Evolutionary conservation across 2,888 invertebrate species (phyloP).

Genomic region (Pseudoips prasinana): DNA sequence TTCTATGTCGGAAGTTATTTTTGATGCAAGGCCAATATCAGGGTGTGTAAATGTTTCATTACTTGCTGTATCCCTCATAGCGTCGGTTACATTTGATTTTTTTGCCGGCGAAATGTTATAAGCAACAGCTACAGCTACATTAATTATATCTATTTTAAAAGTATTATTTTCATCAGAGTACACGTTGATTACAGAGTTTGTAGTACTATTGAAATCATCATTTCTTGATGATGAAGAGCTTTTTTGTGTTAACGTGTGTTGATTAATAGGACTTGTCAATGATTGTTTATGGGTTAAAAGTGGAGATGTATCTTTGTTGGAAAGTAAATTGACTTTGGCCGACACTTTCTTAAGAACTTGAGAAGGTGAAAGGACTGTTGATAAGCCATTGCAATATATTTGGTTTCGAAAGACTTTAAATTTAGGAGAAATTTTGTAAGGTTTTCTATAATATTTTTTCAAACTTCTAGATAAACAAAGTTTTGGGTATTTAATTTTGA

Average conservation of each 20-base stretch:
- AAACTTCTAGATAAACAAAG: conserved; percentile 26
- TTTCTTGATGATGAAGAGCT: conserved; percentile 29
- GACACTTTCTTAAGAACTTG: conserved; percentile 43
- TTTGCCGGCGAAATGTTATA: conserved; percentile 18
- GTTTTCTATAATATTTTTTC: conserved; percentile 36
- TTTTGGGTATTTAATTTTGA: conserved; percentile 41
- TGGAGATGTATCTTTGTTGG: conserved; percentile 19
- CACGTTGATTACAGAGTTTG: too few relatives aligned
- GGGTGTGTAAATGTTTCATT: conserved; percentile 26
- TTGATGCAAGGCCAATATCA: conserved; percentile 22
- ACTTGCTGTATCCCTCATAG: conserved; percentile 18
- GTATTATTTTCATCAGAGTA: too few relatives aligned
- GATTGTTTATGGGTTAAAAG: too few relatives aligned
- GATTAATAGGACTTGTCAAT: too few relatives aligned
- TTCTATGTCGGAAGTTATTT: conserved; percentile 18
- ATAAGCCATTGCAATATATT: conserved; percentile 32
- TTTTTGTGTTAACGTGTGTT: conserved; percentile 41
- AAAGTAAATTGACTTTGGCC: conserved; percentile 48
- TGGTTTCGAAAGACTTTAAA: conserved; percentile 31
- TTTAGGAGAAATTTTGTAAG: conserved; percentile 19
- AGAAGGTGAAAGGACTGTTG: conserved; percentile 39
- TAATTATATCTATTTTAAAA: conserved; percentile 47
- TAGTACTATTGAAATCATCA: conserved; percentile 19
- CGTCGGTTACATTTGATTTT: conserved; percentile 2
- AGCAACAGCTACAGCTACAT: conserved; percentile 49